Conservation (phyloP, 2,113 vertebrate genomes). For the Larimichthys crocea region DNA sequence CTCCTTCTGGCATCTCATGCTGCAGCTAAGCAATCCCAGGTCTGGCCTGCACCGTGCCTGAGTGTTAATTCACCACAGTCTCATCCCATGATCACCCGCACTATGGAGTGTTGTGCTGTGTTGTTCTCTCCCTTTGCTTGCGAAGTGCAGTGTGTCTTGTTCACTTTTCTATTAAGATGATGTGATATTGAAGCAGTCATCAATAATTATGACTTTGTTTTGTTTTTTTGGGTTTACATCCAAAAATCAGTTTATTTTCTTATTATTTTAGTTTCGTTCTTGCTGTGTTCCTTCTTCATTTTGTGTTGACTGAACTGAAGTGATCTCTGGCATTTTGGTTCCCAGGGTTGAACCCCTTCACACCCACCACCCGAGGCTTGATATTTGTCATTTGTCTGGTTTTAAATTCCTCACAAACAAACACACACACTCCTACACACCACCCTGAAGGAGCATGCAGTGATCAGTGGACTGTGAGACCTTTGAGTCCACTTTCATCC, state of each 20-base stretch:
- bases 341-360: not conserved
- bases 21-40: slow-evolving; percentile 84
- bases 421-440: not conserved
- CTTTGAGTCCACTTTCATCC: not conserved
- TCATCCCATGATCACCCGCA: slow-evolving; percentile 25
- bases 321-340: slow-evolving; percentile 4
- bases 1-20: slow-evolving; percentile 81
- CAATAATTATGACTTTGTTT: not conserved
- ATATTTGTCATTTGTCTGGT: slow-evolving; percentile 11
- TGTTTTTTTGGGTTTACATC: slow-evolving; percentile 13
- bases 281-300: slow-evolving; percentile 8
- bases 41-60: slow-evolving; percentile 76
- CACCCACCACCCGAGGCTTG: slow-evolving; percentile 3
- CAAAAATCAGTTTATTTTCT: not conserved
- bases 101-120: slow-evolving; percentile 45
- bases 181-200: not conserved
- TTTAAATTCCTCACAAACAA: slow-evolving; percentile 14
- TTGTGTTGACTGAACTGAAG: slow-evolving; percentile 8
- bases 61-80: slow-evolving; percentile 50
- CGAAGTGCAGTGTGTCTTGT: slow-evolving; percentile 23
- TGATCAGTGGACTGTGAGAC: slow-evolving; percentile 12
- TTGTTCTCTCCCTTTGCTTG: slow-evolving; percentile 52
- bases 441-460: slow-evolving; percentile 32
- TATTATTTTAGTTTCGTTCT: not conserved
- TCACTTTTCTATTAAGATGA: slow-evolving; percentile 7